Conservation (phyloP, 2,797 vertebrate genomes). For the Strix occidentalis region DNA sequence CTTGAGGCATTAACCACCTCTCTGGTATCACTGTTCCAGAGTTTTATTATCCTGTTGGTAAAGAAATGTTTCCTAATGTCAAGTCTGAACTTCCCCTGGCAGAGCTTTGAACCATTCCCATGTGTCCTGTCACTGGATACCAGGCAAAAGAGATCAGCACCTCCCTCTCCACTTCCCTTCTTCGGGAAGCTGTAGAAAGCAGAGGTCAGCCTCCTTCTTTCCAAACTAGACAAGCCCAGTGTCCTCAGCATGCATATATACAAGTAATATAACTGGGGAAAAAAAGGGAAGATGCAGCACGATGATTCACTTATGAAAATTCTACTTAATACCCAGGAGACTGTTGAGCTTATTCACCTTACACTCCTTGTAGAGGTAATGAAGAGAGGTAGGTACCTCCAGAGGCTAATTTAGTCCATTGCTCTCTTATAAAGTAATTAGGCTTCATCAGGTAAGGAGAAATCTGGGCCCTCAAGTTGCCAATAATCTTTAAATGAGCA, state of each 20-base stretch:
- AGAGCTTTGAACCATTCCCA: not conserved
- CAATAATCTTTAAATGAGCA: slow-evolving; percentile 18
- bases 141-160: not conserved
- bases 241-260: not conserved
- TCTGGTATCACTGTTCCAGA: not conserved
- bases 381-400: not conserved
- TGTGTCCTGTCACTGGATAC: not conserved
- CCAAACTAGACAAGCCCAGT: not conserved
- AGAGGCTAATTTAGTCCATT: slow-evolving; percentile 12
- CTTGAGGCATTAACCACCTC: rapidly evolving
- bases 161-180: not conserved
- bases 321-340: not conserved
- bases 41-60: not conserved
- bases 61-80: not conserved
- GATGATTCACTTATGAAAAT: not conserved
- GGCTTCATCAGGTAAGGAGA: not conserved
- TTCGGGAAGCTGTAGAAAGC: not conserved
- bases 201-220: not conserved
- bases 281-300: not conserved
- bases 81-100: not conserved
- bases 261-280: rapidly evolving
- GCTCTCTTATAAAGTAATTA: slow-evolving; percentile 24
- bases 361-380: not conserved
- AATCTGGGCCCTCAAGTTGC: not conserved
- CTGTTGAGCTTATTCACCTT: not conserved